Percentiles rank a stretch among this genome's conserved stretches.
Evolutionary conservation across 2,113 vertebrate species (phyloP).

Genomic region (Gallinago paraguaiae): DNA sequence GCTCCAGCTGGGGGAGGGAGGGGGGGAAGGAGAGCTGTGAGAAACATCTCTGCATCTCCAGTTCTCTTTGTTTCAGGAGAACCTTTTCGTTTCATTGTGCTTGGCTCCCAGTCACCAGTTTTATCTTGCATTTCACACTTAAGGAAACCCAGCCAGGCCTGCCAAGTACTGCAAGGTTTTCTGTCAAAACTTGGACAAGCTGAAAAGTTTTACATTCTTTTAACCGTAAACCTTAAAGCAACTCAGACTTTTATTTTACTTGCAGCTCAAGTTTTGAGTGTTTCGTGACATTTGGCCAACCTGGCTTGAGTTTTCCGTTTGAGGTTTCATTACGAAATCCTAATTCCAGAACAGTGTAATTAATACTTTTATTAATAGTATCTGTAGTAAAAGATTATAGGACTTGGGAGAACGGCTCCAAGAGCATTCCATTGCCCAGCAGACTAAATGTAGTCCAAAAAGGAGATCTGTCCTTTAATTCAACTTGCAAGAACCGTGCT

Average conservation of each 20-base stretch:
- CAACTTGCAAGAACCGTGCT: neutral
- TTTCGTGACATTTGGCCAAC: conserved; percentile 37
- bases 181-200: conserved; percentile 63
- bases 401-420: neutral
- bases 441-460: neutral
- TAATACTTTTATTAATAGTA: conserved; percentile 52
- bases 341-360: conserved; percentile 48
- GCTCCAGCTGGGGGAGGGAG: neutral
- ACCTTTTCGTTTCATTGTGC: neutral
- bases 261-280: neutral
- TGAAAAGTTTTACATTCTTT: conserved; percentile 47
- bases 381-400: conserved; percentile 35
- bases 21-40: neutral
- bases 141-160: conserved; percentile 35
- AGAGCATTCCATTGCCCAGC: neutral
- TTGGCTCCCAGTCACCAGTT: neutral
- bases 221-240: conserved; percentile 28
- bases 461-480: neutral
- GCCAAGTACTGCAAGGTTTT: conserved; percentile 44
- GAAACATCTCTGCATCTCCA: neutral
- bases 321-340: conserved; percentile 26
- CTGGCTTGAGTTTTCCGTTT: neutral
- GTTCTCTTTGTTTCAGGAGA: neutral
- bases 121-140: conserved; percentile 46
- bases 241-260: conserved; percentile 34